phyloP scores from a whole-genome alignment of 2,797 vertebrate genomes.

The Crenuchus spilurus region DNA sequence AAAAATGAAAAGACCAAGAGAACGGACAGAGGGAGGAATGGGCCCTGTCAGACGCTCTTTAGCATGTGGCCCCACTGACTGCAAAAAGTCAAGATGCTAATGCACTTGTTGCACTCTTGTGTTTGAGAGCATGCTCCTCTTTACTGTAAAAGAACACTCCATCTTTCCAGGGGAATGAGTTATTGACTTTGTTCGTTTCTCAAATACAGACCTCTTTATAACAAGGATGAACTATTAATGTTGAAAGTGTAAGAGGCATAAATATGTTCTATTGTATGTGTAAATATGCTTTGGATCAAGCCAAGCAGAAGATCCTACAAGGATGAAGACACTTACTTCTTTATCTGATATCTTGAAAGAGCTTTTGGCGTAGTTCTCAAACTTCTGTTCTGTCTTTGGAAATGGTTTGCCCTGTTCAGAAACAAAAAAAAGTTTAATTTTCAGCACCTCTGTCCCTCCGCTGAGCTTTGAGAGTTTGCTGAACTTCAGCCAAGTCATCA shows the following conservation, averaged over 20 bases:
- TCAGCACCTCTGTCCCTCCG: constrained; percentile 48
- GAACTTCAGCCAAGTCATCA: constrained; percentile 38
- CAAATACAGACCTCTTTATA: constrained; percentile 16
- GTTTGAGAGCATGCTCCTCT: constrained; percentile 30
- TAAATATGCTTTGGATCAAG: neutral
- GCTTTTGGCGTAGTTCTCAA: constrained; percentile 78
- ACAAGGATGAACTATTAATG: neutral
- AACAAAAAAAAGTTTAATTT: constrained; percentile 38
- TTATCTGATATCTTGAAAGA: constrained; percentile 77
- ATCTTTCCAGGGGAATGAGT: constrained; percentile 30
- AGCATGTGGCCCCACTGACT: constrained; percentile 30
- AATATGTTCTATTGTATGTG: neutral
- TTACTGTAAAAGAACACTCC: constrained; percentile 12
- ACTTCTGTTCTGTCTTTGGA: constrained; percentile 82
- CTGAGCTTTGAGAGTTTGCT: constrained; percentile 50
- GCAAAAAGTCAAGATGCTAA: constrained; percentile 38
- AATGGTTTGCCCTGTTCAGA: constrained; percentile 72
- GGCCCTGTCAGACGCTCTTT: constrained; percentile 43
- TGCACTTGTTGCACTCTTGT: constrained; percentile 31
- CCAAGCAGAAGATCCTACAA: neutral
- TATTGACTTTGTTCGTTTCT: neutral
- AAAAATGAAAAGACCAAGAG: constrained; percentile 28
- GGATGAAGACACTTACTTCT: constrained; percentile 70
- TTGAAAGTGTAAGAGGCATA: neutral
- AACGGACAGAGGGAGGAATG: constrained; percentile 21